Evolutionary conservation across 2,113 vertebrate genomes (phyloP), one percentile per base, ranked within the genome.

Genomic region (Cathartes aura): DNA sequence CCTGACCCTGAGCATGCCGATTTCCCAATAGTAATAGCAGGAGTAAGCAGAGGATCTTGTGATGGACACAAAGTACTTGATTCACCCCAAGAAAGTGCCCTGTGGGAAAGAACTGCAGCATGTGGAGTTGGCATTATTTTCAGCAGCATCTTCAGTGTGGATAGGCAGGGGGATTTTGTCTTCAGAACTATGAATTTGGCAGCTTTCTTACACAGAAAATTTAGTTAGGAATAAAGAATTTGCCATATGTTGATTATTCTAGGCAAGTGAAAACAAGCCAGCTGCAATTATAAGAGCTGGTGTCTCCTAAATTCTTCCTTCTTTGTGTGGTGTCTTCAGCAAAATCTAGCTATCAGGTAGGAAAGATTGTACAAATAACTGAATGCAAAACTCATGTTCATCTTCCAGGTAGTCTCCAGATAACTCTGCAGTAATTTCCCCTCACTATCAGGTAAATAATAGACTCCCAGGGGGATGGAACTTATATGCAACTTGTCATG

Each of bases 401-500:
- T 74, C 92, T 97, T 90, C 71, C 47, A 95, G 81, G 75, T 76
- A 73, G 90, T 64, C 45, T 91, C 94, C 48, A 92, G 82, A 71
- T 82, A 93, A 94, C 64, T 32, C 89, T 82, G 88, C 50, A 97
- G 78, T 63, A 90, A 98, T 97, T 98, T 93, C 75, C 72, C 55
- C 18, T 79, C 93, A 76, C 40, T 27, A 58, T 73, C 89, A 95
- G 80, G 96, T 91, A 94, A 94, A 89, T 87, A 97, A 96, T 8
- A 62, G 59, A 88, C 40, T 91, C 95, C 52, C 59, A 67, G 2
- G 11, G 63, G 84, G 58, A 78, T 47, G 73, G 89, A 94, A 97
- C 87, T 98, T 97, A 88, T 78, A 89, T 60, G 63, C 71, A 89
- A 95, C 94, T 96, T 97, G 95, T 97, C 96, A 82, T 89, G 94